A percentile compares a stretch with the other conserved stretches of the same genome.
phyloP scores from a whole-genome alignment of 92 coral and sea anemone species.

The Palythoa heliodiscus region DNA sequence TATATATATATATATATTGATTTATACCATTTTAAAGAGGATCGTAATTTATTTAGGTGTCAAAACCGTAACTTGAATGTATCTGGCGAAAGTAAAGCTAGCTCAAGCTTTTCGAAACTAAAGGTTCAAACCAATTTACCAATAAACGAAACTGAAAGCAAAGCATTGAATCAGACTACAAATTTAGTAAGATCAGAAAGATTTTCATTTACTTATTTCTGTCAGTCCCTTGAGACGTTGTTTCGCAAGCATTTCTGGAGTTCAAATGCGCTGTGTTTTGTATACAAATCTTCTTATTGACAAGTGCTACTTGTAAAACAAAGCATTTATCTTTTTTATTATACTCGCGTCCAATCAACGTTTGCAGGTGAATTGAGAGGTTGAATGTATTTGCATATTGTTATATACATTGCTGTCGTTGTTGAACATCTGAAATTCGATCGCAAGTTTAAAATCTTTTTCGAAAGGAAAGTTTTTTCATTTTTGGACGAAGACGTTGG shows the following conservation, averaged over 20 bases:
- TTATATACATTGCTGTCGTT: constrained; percentile 16
- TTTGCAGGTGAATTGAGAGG: constrained; percentile 14
- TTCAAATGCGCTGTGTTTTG: not conserved
- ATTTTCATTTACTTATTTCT: not conserved
- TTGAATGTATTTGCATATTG: constrained; percentile 21
- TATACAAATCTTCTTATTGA: constrained; percentile 4
- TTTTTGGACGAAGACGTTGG: not conserved
- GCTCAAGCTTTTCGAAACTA: not conserved
- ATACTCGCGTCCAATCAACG: constrained; percentile 37
- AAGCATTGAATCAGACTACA: not conserved
- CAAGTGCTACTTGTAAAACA: constrained; percentile 33
- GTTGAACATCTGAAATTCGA: not conserved
- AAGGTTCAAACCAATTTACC: not conserved
- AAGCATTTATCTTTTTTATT: constrained; percentile 7
- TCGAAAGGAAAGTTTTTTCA: not conserved
- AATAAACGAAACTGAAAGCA: not conserved
- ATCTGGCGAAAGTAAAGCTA: too few species aligned
- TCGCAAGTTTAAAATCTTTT: constrained; percentile 3
- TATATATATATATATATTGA: not conserved
- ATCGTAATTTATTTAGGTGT: not conserved
- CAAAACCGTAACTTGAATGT: not conserved
- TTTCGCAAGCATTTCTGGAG: constrained; percentile 27
- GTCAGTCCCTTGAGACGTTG: constrained; percentile 10
- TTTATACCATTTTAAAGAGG: not conserved
- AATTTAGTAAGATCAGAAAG: not conserved